A percentile compares a stretch with the other conserved stretches of the same genome.
These are phyloP conservation scores for Polypedilum pembai DNA, from an alignment of 1,140 invertebrate species.

Conservation along the genomic window DNA sequence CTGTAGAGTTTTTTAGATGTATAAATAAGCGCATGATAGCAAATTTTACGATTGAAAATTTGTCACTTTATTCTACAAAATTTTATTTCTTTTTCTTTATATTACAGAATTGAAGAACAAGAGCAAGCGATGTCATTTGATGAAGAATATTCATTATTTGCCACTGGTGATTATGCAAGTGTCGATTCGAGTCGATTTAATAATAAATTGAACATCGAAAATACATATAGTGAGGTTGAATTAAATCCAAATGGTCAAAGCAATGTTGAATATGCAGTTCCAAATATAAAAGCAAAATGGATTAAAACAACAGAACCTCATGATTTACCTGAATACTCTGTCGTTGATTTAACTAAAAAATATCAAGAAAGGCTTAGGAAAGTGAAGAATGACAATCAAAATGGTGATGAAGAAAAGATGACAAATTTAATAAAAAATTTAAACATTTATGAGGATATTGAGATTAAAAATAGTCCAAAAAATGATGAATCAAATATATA, in stretches of 20 bases:
- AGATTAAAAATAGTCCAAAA: background rate
- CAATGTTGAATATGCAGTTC: background rate
- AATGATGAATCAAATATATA: background rate
- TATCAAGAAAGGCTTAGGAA: background rate
- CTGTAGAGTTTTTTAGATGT: too few relatives aligned
- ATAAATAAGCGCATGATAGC: too few relatives aligned
- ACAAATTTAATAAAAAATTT: background rate
- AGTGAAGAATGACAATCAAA: background rate
- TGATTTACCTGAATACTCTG: background rate
- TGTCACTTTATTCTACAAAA: too few relatives aligned
- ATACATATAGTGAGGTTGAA: background rate
- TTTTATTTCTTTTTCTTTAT: too few relatives aligned
- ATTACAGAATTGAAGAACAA: background rate
- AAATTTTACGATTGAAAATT: too few relatives aligned
- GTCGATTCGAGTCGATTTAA: background rate
- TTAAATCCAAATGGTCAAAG: background rate
- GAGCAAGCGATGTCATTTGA: background rate
- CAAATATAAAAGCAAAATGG: background rate
- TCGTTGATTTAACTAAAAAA: background rate
- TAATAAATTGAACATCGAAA: slow-evolving; percentile 3
- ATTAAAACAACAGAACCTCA: background rate
- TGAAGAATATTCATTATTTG: slow-evolving; percentile 1
- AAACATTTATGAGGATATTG: slow-evolving; percentile 26
- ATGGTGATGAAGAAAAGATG: background rate
- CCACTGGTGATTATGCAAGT: background rate